Conservation (phyloP, 2,113 vertebrate species). For the Arothron firmamentum region DNA sequence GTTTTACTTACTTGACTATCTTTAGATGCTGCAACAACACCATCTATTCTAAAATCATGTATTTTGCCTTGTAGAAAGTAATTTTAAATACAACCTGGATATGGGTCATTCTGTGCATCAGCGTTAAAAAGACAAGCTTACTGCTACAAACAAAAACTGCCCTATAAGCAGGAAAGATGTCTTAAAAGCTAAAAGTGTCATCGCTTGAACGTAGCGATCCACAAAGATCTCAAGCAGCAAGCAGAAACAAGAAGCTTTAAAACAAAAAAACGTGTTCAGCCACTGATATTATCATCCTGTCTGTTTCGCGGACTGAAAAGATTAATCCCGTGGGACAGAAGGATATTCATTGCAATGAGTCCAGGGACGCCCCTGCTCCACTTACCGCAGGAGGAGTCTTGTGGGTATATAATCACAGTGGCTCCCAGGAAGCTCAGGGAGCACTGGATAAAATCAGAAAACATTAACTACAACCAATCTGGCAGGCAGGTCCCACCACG, state of each 20-base stretch:
- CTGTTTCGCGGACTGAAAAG: slow-evolving; percentile 35
- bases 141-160: background rate
- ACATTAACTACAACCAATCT: slow-evolving; percentile 51
- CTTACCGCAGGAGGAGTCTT: slow-evolving; percentile 29
- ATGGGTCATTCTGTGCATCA: no score
- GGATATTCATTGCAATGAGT: slow-evolving; percentile 32
- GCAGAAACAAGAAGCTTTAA: slow-evolving; percentile 2
- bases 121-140: no score
- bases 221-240: background rate
- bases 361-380: slow-evolving; percentile 34
- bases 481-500: slow-evolving; percentile 52
- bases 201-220: slow-evolving; percentile 2
- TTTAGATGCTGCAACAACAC: no score
- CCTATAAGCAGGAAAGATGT: slow-evolving; percentile 4
- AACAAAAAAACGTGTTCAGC: slow-evolving; percentile 20
- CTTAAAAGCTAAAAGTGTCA: background rate
- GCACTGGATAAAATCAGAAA: slow-evolving; percentile 62
- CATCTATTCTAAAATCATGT: no score
- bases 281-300: slow-evolving; percentile 20
- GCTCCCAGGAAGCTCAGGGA: slow-evolving; percentile 27
- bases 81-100: no score
- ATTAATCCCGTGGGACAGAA: slow-evolving; percentile 33
- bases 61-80: no score
- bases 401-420: slow-evolving; percentile 38
- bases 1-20: no score